Base-by-base conservation (phyloP, 2,797 vertebrate genomes). In the Myotis vivesi region DNA sequence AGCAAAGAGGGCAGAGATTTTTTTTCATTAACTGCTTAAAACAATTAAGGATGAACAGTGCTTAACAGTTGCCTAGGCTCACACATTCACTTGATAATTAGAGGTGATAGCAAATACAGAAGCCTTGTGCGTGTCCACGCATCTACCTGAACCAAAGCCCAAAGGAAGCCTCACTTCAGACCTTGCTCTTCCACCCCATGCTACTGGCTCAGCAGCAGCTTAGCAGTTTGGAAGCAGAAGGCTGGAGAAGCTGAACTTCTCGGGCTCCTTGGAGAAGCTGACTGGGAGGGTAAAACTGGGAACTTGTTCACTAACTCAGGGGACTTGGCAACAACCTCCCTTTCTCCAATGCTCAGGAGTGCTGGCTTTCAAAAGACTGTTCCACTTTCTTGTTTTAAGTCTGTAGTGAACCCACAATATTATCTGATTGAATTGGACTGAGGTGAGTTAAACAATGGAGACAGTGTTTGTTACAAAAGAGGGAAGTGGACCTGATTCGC, bases 21-120 rank as follows among this genome's bases (percentile, higher is more conserved):
- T 66, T 30, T 76, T 84, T 44, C 51, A 76, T 55, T 28, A 25
- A 7, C 7, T 55, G 46, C 59, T 92, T 13, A 68, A 68, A 83
- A 22, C n/a, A 53, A 62, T 12, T n/a, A 66, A 76, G 44, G 23
- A 62, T 23, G 20, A 44, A 69, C 55, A 36, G 38, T 79, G 8
- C 28, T 76, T 15, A 8, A 66, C 68, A 41, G 23, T 51, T 41
- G 36, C 53, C 57, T 8, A 28, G 22, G 41, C 6, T 16, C 41
- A 81, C 13, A 6, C 33, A 15, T 92, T 84, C 59, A 28, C 53
- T 89, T 93, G 84, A 62, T 36, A 72, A 62, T 30, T 73, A 86
- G 53, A 80, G 17, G 3, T 4, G 30, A 80, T 36, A 87, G 72
- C 30, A 20, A 87, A 85, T 22, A 19, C 16, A 62, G 20, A 71